A percentile compares a stretch with the other conserved stretches of the same genome.
phyloP scores from a whole-genome alignment of 2,888 invertebrate genomes.

The Alitta virens region DNA sequence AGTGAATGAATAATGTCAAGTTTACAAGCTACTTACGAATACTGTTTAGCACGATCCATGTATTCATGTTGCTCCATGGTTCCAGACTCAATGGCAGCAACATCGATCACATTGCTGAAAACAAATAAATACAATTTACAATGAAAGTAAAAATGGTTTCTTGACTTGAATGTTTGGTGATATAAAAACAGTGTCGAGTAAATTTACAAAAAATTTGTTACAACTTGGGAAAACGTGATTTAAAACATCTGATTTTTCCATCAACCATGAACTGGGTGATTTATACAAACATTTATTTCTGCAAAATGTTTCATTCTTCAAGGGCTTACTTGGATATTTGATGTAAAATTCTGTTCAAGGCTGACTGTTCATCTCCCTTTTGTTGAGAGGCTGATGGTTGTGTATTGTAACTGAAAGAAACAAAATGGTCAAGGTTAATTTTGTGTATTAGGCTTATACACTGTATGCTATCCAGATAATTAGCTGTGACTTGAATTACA shows the following conservation, averaged over 20 bases:
- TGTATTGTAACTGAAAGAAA: constrained; percentile 5
- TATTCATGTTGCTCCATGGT: constrained; percentile 86
- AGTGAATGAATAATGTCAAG: too few species aligned
- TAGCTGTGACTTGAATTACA: too few species aligned
- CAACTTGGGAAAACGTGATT: too few species aligned
- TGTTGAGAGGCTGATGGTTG: constrained; percentile 22
- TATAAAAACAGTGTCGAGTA: neutral
- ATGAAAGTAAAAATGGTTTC: neutral
- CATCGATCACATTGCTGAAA: constrained; percentile 86
- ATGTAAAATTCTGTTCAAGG: constrained; percentile 82
- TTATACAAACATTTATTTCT: neutral
- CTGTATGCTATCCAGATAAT: too few species aligned
- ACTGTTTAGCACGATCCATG: constrained; percentile 75
- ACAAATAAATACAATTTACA: neutral
- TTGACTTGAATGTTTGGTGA: neutral
- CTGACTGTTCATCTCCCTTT: constrained; percentile 87
- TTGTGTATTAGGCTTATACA: neutral
- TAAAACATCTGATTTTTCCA: too few species aligned
- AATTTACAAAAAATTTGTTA: neutral
- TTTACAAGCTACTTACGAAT: constrained; percentile 57
- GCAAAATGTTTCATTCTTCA: neutral
- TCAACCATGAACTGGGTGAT: neutral
- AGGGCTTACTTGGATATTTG: constrained; percentile 62
- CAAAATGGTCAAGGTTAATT: neutral
- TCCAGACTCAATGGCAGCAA: constrained; percentile 85